These are phyloP conservation scores for Coilia nasus DNA, from an alignment of 2,797 vertebrate species.

Conservation along the genomic window DNA sequence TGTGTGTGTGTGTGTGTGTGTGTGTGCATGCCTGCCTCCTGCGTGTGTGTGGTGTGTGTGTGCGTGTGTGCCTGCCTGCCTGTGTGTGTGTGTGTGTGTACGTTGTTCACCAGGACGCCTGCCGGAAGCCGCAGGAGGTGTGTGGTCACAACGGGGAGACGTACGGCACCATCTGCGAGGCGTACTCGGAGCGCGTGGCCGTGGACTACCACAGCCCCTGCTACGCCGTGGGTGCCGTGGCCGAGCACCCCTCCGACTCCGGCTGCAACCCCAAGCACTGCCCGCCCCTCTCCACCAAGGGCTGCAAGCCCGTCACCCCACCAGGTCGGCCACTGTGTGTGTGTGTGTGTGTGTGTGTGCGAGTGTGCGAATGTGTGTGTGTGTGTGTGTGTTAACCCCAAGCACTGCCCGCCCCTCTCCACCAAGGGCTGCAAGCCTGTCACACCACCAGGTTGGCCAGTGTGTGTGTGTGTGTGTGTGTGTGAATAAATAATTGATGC, in stretches of 20 bases:
- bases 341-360: conserved; percentile 21
- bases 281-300: conserved; percentile 70
- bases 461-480: conserved; percentile 8
- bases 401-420: conserved; percentile 80
- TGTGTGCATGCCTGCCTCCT: neutral
- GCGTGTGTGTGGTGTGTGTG: too few relatives aligned
- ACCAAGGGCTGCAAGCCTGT: conserved; percentile 80
- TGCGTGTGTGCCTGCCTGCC: too few relatives aligned
- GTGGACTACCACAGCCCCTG: conserved; percentile 87
- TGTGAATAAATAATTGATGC: too few relatives aligned
- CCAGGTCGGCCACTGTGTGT: conserved; percentile 76
- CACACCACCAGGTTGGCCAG: conserved; percentile 82
- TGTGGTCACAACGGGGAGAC: conserved; percentile 93
- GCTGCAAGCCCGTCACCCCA: conserved; percentile 84
- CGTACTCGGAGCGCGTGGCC: conserved; percentile 86
- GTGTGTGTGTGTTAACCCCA: conserved; percentile 60
- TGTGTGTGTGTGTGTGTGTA: too few relatives aligned
- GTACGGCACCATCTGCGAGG: conserved; percentile 86
- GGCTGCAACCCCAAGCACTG: conserved; percentile 86
- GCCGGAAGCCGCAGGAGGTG: conserved; percentile 75
- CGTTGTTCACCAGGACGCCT: conserved; percentile 75
- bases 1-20: neutral
- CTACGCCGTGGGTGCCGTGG: conserved; percentile 83
- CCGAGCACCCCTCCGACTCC: conserved; percentile 70
- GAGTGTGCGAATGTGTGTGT: neutral